phyloP scores from a whole-genome alignment of 2,888 invertebrate genomes.

The Syritta pipiens region DNA sequence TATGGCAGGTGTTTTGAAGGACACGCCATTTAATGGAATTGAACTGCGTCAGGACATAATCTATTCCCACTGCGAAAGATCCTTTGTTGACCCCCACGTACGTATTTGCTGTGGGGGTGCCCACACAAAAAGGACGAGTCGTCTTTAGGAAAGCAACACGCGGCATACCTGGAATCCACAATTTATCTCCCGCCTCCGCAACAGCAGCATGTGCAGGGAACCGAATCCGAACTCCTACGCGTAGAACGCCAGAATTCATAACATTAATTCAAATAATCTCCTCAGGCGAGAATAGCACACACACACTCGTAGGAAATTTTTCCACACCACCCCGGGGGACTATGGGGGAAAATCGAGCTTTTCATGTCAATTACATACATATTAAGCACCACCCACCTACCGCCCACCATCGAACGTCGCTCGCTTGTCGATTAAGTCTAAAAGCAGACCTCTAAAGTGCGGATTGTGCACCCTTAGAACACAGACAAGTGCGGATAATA shows the following conservation, averaged over 20 bases:
- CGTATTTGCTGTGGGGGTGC: no score
- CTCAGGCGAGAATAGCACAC: background rate
- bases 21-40: background rate
- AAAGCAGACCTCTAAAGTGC: slow-evolving; percentile 24
- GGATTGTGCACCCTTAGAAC: slow-evolving; percentile 1
- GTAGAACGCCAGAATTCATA: slow-evolving; percentile 4
- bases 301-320: no score
- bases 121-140: no score
- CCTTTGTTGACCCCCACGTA: slow-evolving; percentile 7
- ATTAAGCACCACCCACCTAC: background rate
- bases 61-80: background rate
- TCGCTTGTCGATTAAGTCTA: slow-evolving; percentile 7
- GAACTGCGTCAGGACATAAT: background rate
- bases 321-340: no score
- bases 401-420: background rate
- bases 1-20: background rate
- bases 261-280: background rate
- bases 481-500: slow-evolving; percentile 38
- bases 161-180: no score
- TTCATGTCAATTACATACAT: slow-evolving; percentile 9
- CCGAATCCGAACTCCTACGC: no score
- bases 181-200: no score
- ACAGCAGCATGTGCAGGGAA: no score
- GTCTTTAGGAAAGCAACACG: no score
- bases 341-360: background rate